Evolutionary conservation across 2,113 vertebrate species (phyloP), one percentile per base, ranked within the genome.

Genomic region (Hydropotes inermis): DNA sequence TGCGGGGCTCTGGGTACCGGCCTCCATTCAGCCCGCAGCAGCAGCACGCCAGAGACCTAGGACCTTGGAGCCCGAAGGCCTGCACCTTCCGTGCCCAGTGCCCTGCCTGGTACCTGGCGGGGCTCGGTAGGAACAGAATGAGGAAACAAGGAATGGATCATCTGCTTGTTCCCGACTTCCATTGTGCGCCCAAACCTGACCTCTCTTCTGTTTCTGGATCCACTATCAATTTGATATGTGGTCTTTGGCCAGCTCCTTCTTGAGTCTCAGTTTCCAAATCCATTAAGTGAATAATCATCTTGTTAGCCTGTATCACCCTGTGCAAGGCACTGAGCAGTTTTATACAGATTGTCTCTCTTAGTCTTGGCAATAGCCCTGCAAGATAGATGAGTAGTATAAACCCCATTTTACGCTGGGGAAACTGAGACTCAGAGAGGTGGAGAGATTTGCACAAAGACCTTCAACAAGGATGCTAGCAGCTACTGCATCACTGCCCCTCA

Each of bases 181-280:
- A 39, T 13, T 23, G 55, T 43, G 25, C 33, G 79, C 54, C 14
- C 43, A 27, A 6, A 36, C 25, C 60, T 74, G 70, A 54, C 7
- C 47, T 33, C 43, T 57, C n/a, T 64, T 57, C 58, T 76, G 45
- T 87, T 83, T 81, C 33, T 54, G 79, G 36, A 36, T 67, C 45
- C 5, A 21, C 45, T 64, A 3, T 81, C 52, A 57, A 82, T 94
- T 84, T 89, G 74, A n/a, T 54, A 30, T 19, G 39, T 76, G 43
- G 33, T 91, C 36, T 83, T 55, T 76, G 96, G 19, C 74, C 15
- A 43, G 57, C 45, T 92, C 30, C 47, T 96, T 67, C 76, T 43
- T 81, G 47, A 92, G 70, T 55, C 27, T 98, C 45, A 54, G 82
- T 92, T 95, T 94, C 58, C 64, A 60, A 36, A 47, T 97, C 52